Conservation (phyloP, 2,888 invertebrate species). For the Ormyrus thymus region DNA sequence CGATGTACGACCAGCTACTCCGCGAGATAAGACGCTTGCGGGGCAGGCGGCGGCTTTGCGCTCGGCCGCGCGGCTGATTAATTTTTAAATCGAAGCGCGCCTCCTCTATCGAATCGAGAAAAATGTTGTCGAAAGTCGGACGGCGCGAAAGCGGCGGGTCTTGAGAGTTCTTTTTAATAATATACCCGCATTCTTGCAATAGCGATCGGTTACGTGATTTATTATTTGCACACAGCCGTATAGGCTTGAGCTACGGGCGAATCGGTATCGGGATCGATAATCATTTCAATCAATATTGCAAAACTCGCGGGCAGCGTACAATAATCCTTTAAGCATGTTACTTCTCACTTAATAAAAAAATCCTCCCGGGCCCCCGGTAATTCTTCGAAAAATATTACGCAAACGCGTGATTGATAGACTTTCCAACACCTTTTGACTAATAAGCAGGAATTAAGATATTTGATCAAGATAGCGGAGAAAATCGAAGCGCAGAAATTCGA, state of each 20-base stretch:
- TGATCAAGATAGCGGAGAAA: constrained; percentile 42
- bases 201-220: too few relatives aligned
- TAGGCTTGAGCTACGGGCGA: not conserved
- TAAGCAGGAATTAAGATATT: constrained; percentile 49
- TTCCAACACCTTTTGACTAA: constrained; percentile 31
- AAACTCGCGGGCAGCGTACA: not conserved
- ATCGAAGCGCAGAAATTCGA: not conserved
- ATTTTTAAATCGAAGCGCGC: too few relatives aligned
- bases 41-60: too few relatives aligned
- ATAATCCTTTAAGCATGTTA: constrained; percentile 17
- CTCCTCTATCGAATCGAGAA: too few relatives aligned
- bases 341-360: constrained; percentile 43
- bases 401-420: constrained; percentile 32
- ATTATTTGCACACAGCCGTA: constrained; percentile 1
- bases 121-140: too few relatives aligned
- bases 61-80: too few relatives aligned
- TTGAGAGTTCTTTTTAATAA: too few relatives aligned
- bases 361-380: not conserved
- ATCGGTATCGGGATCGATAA: constrained; percentile 24
- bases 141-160: too few relatives aligned
- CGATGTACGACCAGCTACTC: too few relatives aligned
- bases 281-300: constrained; percentile 36
- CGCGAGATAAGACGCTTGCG: too few relatives aligned
- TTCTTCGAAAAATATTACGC: constrained; percentile 31
- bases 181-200: too few relatives aligned